Evolutionary conservation across 2,888 invertebrate genomes (phyloP).

Genomic region (Neoaliturus tenellus): DNA sequence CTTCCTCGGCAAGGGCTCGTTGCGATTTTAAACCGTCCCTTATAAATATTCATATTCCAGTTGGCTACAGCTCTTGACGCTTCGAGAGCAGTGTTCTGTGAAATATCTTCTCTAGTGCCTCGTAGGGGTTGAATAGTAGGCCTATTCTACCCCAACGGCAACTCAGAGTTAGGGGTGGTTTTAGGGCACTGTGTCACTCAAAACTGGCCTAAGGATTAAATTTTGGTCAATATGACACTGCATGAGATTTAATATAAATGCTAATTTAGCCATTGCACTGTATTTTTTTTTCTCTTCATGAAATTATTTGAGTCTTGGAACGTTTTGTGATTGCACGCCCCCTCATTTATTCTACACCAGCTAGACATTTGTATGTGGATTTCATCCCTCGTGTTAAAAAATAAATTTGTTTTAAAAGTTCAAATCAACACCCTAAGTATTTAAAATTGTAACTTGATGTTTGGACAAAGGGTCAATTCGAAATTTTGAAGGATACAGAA

Average conservation of each 20-base stretch:
- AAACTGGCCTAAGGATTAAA: neutral
- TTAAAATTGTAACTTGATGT: too few relatives aligned
- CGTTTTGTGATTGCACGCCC: too few relatives aligned
- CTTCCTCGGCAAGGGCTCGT: neutral
- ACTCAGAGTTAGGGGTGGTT: neutral
- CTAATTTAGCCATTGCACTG: neutral
- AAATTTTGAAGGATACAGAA: too few relatives aligned
- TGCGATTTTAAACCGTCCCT: neutral
- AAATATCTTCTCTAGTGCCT: neutral
- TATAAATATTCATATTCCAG: constrained; percentile 6
- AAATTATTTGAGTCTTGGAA: too few relatives aligned
- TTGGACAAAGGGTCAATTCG: too few relatives aligned
- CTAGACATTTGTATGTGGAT: too few relatives aligned
- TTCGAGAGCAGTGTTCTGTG: neutral
- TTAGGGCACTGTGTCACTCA: neutral
- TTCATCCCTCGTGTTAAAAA: too few relatives aligned
- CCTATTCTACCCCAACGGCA: neutral
- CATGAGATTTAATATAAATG: constrained; percentile 4
- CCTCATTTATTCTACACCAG: too few relatives aligned
- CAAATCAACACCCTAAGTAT: too few relatives aligned
- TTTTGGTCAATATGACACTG: neutral
- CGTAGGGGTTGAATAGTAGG: neutral
- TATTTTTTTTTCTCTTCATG: too few relatives aligned
- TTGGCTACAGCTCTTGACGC: neutral
- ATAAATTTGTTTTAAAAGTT: too few relatives aligned